Conservation (phyloP, 2,113 vertebrate species). For the Coreoperca whiteheadi region DNA sequence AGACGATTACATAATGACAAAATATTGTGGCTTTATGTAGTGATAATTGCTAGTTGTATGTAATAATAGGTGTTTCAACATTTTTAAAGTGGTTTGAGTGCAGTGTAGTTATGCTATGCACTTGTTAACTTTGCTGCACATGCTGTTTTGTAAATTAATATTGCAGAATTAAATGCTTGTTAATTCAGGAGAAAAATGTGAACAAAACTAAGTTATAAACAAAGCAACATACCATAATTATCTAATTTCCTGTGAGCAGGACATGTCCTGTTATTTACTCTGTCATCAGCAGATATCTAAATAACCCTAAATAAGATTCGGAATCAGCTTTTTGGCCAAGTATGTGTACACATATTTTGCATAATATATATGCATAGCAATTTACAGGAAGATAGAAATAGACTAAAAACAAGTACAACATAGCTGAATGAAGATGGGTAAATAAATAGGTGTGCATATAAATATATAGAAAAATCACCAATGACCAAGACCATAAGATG, state of each 20-base stretch:
- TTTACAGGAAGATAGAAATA: too few relatives aligned
- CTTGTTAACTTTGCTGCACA: not conserved
- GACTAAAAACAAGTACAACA: too few relatives aligned
- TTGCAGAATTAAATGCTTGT: not conserved
- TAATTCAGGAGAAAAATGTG: not conserved
- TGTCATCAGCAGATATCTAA: not conserved
- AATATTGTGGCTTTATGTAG: not conserved
- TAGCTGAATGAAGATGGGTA: too few relatives aligned
- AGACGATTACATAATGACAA: not conserved
- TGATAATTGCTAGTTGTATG: not conserved
- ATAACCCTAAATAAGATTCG: too few relatives aligned
- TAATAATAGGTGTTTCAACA: not conserved
- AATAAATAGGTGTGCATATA: too few relatives aligned
- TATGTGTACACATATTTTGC: too few relatives aligned
- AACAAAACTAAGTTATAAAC: not conserved
- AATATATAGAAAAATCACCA: too few relatives aligned
- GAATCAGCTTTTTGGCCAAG: too few relatives aligned
- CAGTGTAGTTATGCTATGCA: not conserved
- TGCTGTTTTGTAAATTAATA: not conserved
- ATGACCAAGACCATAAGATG: too few relatives aligned
- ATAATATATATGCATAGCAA: too few relatives aligned
- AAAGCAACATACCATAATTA: not conserved
- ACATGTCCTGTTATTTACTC: not conserved
- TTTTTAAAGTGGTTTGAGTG: conserved; percentile 1
- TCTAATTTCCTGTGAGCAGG: not conserved